Evolutionary conservation across 2,888 invertebrate species (phyloP), one percentile per base, ranked within the genome.

Genomic region (Tuberolachnus salignus): DNA sequence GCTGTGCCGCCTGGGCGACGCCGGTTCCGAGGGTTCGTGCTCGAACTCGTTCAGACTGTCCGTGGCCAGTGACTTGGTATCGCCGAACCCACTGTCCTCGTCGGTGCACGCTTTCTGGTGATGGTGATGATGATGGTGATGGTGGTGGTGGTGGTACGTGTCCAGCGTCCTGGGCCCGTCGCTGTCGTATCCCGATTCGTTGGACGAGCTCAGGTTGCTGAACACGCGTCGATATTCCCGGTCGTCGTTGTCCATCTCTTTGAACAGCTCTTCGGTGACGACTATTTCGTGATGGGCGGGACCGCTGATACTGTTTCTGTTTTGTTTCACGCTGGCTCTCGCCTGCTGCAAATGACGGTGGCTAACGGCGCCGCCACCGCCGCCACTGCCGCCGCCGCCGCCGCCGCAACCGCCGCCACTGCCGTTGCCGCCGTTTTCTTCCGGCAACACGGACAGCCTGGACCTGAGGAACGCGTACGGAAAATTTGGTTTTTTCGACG

Each of bases 151-250:
- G 13, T 64, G 57, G 21, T 59, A 72, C 46, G 69, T 21, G 44
- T 78, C 78, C 4, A 61, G 21, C 42, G 78, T 69, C 34, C 78
- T 23, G 26, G 78, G 78, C 23, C 78, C 78, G n/a, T 93, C 93
- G 85, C 92, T 92, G 84, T 93, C 93, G 85, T 93, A 93, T 59
- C 93, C 93, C 69, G 92, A 93, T 86, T 93, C 93, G 85, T 92
- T 93, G 64, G 92, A 93, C 21, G 80, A 80, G 86, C 92, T 92
- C 70, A 92, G 90, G 85, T 92, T 92, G 86, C 91, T 92, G 84
- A 74, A 80, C 53, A 81, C 81, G 3, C 81, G 72, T 8, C 81
- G 80, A 63, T 81, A 81, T 46, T 81, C 78, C 16, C 69, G 6
- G 49, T 69, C 78, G 49, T 69, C 78, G n/a, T n/a, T 69, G 42